Evolutionary conservation across 1,140 invertebrate genomes (phyloP).

Genomic region (Ceratina australensis): DNA sequence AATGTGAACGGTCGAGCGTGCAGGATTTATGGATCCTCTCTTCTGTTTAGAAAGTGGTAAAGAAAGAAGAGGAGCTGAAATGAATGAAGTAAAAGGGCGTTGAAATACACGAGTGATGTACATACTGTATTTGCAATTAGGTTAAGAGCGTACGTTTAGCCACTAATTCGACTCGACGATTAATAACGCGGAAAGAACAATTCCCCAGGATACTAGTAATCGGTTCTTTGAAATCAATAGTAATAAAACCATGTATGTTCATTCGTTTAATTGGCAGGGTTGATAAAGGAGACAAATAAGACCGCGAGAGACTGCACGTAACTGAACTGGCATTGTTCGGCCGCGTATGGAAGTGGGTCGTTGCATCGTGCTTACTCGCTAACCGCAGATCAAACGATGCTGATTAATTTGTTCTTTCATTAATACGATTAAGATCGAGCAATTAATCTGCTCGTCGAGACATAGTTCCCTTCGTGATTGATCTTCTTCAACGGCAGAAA

Average conservation of each 20-base stretch:
- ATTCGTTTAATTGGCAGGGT: constrained; percentile 38
- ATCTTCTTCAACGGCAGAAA: constrained; percentile 10
- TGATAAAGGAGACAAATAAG: constrained; percentile 32
- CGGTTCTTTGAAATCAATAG: constrained; percentile 39
- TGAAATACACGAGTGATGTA: too few species aligned
- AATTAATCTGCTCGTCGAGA: constrained; percentile 53
- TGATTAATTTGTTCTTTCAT: constrained; percentile 55
- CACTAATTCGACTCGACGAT: background rate
- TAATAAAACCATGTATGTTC: constrained; percentile 22
- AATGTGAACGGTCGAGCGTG: constrained; percentile 21
- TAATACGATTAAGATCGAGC: constrained; percentile 57
- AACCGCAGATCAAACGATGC: constrained; percentile 43
- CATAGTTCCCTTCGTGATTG: constrained; percentile 32
- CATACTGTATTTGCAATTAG: background rate
- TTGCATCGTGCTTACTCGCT: constrained; percentile 51
- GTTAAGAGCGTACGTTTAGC: background rate
- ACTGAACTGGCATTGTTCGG: constrained; percentile 45
- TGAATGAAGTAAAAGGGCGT: background rate
- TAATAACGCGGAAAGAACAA: background rate
- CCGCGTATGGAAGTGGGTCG: constrained; percentile 66
- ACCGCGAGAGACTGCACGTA: constrained; percentile 30
- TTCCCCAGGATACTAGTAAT: background rate
- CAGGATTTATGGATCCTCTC: constrained; percentile 37
- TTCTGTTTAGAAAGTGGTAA: background rate
- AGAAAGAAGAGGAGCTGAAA: background rate